Evolutionary conservation across 2,797 vertebrate species (phyloP).

Genomic region (Masticophis lateralis): DNA sequence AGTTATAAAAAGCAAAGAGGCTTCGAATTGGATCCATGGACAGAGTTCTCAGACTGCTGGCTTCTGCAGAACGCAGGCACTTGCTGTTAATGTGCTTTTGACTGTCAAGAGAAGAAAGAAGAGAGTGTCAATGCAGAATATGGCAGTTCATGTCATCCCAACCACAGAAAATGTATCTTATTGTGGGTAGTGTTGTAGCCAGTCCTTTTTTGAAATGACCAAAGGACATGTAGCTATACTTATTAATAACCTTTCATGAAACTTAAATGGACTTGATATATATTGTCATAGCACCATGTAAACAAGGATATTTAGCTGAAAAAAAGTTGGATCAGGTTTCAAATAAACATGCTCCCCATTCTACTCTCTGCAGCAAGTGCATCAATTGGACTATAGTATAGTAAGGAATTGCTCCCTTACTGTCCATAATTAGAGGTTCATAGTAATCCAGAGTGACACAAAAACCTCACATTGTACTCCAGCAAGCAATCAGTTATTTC

Average conservation of each 20-base stretch:
- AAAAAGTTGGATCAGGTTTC: not conserved
- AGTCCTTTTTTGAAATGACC: not conserved
- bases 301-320: not conserved
- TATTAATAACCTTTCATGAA: not conserved
- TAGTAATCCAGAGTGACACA: not conserved
- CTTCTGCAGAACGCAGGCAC: slow-evolving; percentile 74
- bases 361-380: not conserved
- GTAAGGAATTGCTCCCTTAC: not conserved
- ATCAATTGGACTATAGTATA: not conserved
- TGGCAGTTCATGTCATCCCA: slow-evolving; percentile 15
- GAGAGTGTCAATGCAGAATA: slow-evolving; percentile 20
- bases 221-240: not conserved
- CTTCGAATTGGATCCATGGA: slow-evolving; percentile 52
- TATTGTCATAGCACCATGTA: not conserved
- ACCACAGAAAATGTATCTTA: not conserved
- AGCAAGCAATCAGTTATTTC: not conserved
- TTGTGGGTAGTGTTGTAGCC: not conserved
- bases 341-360: not conserved
- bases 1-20: slow-evolving; percentile 70
- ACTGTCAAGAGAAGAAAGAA: slow-evolving; percentile 77
- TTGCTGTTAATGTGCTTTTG: slow-evolving; percentile 93
- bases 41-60: slow-evolving; percentile 36
- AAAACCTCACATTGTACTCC: not conserved
- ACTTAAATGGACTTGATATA: not conserved
- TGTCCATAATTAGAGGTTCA: not conserved